These are phyloP conservation scores for Odontamblyopus lacepedii DNA, from an alignment of 2,797 vertebrate species.

Conservation along the genomic window DNA sequence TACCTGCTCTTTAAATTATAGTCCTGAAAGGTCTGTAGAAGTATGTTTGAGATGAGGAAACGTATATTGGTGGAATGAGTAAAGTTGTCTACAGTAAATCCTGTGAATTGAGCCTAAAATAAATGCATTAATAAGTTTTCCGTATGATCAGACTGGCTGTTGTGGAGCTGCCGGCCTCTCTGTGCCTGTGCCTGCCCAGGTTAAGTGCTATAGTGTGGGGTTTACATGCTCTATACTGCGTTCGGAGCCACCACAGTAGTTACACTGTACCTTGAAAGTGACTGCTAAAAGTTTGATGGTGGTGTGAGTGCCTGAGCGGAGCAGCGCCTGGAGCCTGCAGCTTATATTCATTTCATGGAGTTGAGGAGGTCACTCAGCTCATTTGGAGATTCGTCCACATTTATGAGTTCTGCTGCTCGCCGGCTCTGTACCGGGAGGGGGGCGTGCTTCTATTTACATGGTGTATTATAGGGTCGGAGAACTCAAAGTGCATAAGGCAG, in stretches of 20 bases:
- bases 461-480: too few species aligned
- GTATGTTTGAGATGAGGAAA: too few species aligned
- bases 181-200: conserved; percentile 65
- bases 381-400: conserved; percentile 92
- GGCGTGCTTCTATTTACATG: too few species aligned
- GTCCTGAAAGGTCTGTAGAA: too few species aligned
- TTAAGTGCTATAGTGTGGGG: conserved; percentile 81
- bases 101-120: too few species aligned
- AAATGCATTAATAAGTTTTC: too few species aligned
- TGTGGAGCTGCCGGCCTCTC: too few species aligned
- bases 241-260: conserved; percentile 77
- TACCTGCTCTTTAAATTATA: too few species aligned
- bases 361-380: conserved; percentile 95
- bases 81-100: too few species aligned
- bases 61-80: too few species aligned
- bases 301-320: conserved; percentile 91
- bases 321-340: conserved; percentile 81
- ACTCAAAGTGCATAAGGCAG: too few species aligned
- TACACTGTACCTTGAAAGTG: conserved; percentile 85
- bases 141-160: too few species aligned
- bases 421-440: conserved; percentile 54
- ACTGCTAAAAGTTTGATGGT: conserved; percentile 94
- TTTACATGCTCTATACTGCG: conserved; percentile 83
- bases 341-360: conserved; percentile 98
- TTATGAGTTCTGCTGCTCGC: conserved; percentile 85